Base-by-base conservation (phyloP, 2,888 invertebrate species). In the Boloria euphrosyne region DNA sequence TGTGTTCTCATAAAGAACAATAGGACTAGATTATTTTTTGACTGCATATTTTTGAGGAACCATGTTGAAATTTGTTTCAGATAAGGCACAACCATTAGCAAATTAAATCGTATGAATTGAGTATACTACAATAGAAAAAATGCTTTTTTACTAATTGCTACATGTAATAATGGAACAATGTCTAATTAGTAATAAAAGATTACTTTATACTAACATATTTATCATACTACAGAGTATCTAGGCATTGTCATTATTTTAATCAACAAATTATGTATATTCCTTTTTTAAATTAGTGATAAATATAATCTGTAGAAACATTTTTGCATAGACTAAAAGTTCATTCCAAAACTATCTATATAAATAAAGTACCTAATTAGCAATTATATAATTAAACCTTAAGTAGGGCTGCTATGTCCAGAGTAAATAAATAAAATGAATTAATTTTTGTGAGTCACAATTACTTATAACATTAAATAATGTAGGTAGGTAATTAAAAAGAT, bases 1-100 rank as follows among this genome's bases (percentile, higher is more conserved):
- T 83, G 75, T 83, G 80, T 83, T 75, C 71, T 74, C 71, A 81
- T 78, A 68, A 68, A 71, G 72, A 72, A 70, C 70, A 16, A 81
- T 83, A 89, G 80, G 91, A 90, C 90, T 91, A 90, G 90, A 88
- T 77, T 80, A n/a, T 78, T 80, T 74, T 80, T 76, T 77, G 77
- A 81, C 73, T 80, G 74, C 72, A 71, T 57, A 68, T 80, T 73
- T 81, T 74, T 81, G 84, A 89, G 87, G 86, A 90, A 88, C 87
- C 80, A 78, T 81, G 71, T 76, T 78, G 68, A 74, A 75, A 74
- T 76, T 78, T 72, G 72, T 76, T 78, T 80, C 73, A 74, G 76
- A 78, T 89, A 90, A 90, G 90, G 89, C 90, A 90, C 90, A 89
- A 87, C 85, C 85, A 80, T 80, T 80, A 76, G 68, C 73, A 73